phyloP scores from a whole-genome alignment of 2,113 vertebrate genomes.

The Merops nubicus region DNA sequence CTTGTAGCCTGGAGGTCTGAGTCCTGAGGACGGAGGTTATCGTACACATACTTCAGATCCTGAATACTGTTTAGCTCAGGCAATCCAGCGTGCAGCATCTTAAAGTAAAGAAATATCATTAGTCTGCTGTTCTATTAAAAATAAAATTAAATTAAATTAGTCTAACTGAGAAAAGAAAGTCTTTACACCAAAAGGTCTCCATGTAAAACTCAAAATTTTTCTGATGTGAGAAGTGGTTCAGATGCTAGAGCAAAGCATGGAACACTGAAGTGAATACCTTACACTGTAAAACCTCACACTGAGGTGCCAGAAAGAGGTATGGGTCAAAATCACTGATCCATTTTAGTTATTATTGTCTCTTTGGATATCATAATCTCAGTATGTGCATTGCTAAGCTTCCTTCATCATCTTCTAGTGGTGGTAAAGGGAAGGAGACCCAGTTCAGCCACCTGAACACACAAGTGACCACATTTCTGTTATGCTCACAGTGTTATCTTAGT shows the following conservation, averaged over 20 bases:
- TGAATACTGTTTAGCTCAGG: slow-evolving; percentile 82
- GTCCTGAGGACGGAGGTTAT: slow-evolving; percentile 85
- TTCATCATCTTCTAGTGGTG: neutral
- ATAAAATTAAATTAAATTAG: neutral
- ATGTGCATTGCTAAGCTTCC: neutral
- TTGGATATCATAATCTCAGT: neutral
- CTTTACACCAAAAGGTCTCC: neutral
- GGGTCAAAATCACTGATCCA: neutral
- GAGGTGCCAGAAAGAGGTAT: neutral
- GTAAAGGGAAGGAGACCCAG: neutral
- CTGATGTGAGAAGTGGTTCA: neutral
- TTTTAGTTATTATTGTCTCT: neutral
- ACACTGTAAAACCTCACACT: neutral
- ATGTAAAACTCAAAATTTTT: neutral
- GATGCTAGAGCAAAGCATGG: neutral
- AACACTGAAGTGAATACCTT: neutral
- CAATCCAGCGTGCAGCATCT: slow-evolving; percentile 88
- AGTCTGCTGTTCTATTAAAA: neutral
- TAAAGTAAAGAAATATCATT: neutral
- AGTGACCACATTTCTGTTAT: neutral
- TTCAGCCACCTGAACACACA: neutral
- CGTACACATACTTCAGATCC: slow-evolving; percentile 86
- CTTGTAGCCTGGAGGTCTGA: slow-evolving; percentile 87
- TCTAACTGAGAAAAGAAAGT: neutral
- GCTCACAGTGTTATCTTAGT: neutral